Evolutionary conservation across 2,888 invertebrate species (phyloP).

Genomic region (Machimus rusticus): DNA sequence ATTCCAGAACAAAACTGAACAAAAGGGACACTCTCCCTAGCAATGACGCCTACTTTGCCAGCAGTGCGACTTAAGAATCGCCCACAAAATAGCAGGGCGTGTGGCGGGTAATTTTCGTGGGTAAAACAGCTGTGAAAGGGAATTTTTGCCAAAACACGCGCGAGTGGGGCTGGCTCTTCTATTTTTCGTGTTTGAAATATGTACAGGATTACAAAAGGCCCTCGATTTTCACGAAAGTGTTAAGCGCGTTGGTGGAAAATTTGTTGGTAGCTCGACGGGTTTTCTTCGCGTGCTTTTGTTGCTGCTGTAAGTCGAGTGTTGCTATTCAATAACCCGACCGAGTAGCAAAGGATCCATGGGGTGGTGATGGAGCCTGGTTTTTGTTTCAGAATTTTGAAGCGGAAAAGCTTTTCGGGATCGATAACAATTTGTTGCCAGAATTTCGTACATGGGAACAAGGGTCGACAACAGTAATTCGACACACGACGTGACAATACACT

Average conservation of each 20-base stretch:
- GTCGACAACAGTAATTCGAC: background rate
- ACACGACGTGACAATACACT: background rate
- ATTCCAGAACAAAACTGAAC: background rate
- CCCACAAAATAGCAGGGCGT: background rate
- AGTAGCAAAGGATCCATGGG: background rate
- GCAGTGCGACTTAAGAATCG: background rate
- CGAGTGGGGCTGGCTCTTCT: background rate
- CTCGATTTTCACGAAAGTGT: background rate
- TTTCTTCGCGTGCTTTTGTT: background rate
- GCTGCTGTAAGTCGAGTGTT: background rate
- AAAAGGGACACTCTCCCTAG: background rate
- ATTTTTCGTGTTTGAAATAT: background rate
- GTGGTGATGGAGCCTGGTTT: background rate
- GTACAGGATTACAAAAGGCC: background rate
- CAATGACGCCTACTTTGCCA: background rate
- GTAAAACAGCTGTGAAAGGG: background rate
- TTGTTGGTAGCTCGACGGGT: background rate
- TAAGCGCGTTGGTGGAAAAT: background rate
- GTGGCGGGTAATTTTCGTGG: background rate
- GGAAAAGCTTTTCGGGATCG: background rate
- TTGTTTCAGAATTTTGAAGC: background rate
- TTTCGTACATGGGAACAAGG: background rate
- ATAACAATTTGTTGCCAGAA: background rate
- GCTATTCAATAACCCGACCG: background rate
- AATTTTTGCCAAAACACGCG: background rate